These are phyloP conservation scores for Protonibea diacanthus DNA, from an alignment of 2,797 vertebrate genomes.

Conservation along the genomic window DNA sequence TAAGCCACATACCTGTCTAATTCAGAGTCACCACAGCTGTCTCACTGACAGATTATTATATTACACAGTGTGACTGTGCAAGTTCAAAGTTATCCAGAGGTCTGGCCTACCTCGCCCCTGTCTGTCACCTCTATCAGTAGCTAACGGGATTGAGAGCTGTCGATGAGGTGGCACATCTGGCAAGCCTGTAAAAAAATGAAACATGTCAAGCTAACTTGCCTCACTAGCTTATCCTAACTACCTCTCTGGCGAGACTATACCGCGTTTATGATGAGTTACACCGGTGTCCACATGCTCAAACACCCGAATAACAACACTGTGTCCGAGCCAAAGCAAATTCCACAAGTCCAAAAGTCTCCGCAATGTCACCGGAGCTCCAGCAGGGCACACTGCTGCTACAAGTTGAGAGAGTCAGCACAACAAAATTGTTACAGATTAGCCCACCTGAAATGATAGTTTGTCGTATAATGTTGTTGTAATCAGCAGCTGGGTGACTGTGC, in stretches of 20 bases:
- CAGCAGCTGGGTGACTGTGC: background rate
- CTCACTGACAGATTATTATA: constrained; percentile 3
- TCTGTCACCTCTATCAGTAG: constrained; percentile 19
- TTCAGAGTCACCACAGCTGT: background rate
- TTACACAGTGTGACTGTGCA: background rate
- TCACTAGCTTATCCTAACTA: background rate
- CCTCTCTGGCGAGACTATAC: background rate
- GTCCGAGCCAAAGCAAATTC: constrained; percentile 51
- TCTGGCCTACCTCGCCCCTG: constrained; percentile 11
- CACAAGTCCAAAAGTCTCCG: constrained; percentile 75
- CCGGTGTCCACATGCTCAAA: constrained; percentile 5
- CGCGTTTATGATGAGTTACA: background rate
- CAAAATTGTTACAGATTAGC: constrained; percentile 13
- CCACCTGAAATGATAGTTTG: constrained; percentile 34
- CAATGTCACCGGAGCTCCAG: constrained; percentile 71
- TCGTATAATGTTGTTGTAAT: background rate
- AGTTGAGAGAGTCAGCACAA: constrained; percentile 53
- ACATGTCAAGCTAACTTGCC: constrained; percentile 27
- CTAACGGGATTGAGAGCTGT: constrained; percentile 48
- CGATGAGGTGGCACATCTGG: constrained; percentile 85
- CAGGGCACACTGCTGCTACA: constrained; percentile 63
- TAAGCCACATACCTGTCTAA: background rate
- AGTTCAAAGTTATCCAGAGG: background rate
- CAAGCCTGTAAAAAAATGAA: background rate
- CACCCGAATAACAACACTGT: background rate